Evolutionary conservation across 2,888 invertebrate species (phyloP).

Genomic region (Brachyptera putata): DNA sequence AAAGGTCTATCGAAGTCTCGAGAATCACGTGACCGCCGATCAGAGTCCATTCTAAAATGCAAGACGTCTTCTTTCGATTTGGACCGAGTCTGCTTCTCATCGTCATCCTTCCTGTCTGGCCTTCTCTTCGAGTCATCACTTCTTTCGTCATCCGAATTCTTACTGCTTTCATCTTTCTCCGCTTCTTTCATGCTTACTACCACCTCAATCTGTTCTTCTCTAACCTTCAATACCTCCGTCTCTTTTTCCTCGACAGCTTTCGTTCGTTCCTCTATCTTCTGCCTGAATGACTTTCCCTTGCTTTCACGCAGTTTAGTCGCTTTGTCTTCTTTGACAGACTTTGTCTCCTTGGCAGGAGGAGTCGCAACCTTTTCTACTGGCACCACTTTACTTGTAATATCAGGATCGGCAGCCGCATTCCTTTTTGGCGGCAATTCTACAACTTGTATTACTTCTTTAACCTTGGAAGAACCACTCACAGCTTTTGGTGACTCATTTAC

Average conservation of each 20-base stretch:
- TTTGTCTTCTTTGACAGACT: constrained; percentile 16
- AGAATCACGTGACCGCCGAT: constrained; percentile 10
- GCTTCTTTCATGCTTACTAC: constrained; percentile 29
- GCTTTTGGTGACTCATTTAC: neutral
- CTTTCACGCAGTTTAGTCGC: constrained; percentile 40
- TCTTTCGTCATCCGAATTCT: constrained; percentile 20
- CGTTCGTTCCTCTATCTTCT: constrained; percentile 43
- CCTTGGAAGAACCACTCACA: neutral
- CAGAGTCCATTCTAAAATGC: constrained; percentile 19
- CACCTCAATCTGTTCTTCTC: constrained; percentile 45
- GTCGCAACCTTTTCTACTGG: neutral
- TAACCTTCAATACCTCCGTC: constrained; percentile 41
- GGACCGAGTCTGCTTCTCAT: constrained; percentile 42
- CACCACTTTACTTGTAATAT: neutral
- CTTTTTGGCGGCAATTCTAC: neutral
- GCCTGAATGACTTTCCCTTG: constrained; percentile 52
- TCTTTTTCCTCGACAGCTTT: constrained; percentile 34
- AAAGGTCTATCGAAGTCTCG: constrained; percentile 22
- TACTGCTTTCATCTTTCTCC: constrained; percentile 40
- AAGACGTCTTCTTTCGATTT: constrained; percentile 44
- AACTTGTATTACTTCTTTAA: neutral
- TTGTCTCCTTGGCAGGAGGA: constrained; percentile 14
- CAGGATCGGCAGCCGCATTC: neutral
- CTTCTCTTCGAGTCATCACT: constrained; percentile 20
- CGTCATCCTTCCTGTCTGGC: constrained; percentile 29